Conservation (phyloP, 1,140 invertebrate genomes). For the Stegodyphus dumicola region DNA sequence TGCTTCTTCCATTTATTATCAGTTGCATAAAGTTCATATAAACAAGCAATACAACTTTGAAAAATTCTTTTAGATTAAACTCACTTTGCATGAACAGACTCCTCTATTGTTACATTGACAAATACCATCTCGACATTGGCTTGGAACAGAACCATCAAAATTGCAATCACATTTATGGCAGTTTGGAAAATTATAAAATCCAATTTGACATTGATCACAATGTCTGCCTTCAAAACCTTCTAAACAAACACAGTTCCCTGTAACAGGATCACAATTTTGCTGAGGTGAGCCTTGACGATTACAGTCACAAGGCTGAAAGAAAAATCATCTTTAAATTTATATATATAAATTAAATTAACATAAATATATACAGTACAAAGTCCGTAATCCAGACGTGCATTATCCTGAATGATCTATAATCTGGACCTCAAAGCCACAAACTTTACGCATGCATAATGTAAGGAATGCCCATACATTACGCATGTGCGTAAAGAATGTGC, state of each 20-base stretch:
- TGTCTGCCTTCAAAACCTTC: conserved; percentile 82
- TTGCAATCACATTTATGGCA: conserved; percentile 87
- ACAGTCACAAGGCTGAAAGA: conserved; percentile 76
- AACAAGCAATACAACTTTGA: no score
- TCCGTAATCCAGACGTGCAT: no score
- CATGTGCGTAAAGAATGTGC: no score
- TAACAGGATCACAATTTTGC: conserved; percentile 78
- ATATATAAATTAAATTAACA: background rate
- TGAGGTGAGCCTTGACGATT: conserved; percentile 76
- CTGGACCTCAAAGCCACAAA: no score
- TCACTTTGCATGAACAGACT: conserved; percentile 87
- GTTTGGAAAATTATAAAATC: conserved; percentile 89
- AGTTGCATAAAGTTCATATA: no score
- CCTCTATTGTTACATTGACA: conserved; percentile 80
- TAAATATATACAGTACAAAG: no score
- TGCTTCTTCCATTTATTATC: no score
- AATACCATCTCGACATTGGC: conserved; percentile 71
- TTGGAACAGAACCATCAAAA: conserved; percentile 75
- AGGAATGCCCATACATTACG: no score
- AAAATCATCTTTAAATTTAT: background rate
- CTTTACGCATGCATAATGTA: no score
- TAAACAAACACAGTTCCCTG: conserved; percentile 84
- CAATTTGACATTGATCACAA: conserved; percentile 84
- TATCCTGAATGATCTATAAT: no score
- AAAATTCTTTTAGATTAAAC: background rate